Base-by-base conservation (phyloP, 2,797 vertebrate genomes). In the Podargus strigoides region DNA sequence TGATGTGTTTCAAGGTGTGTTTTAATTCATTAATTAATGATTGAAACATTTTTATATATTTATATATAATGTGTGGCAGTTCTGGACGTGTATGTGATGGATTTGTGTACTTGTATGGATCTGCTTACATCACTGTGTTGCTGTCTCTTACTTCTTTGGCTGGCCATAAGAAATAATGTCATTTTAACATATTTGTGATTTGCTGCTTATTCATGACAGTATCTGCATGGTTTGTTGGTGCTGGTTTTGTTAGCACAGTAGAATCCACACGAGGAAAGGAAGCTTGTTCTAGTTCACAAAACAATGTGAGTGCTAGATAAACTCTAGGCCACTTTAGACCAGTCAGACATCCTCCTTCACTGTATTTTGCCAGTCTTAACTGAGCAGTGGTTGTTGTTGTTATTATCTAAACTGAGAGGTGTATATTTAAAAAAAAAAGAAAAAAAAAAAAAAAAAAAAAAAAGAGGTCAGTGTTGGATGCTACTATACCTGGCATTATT, bases 51-150 rank as follows among this genome's bases (percentile, higher is more conserved):
- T 5, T 41, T 64, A 5, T n/a, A 4, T 42, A 8, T 55, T 78
- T 58, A 20, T 36, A 3, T 27, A 5, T 72, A 34, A 9, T 0
- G 1, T 16, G 3, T 52, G 9, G 5, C 4, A 14, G 2, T 47
- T 73, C 7, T 79, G n/a, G 34, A 27, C 44, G 12, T 52, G 15
- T 42, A 21, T 7, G 0, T 12, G 20, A 11, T 64, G 28, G 6
- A 17, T 75, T 62, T 77, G 36, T 81, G 42, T 14, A 10, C 4
- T 27, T 47, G 3, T 50, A 6, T 58, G 32, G 17, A 36, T 85
- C 27, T 62, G 14, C 32, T 74, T 62, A 7, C 20, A 32, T 53
- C 20, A 6, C 13, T 18, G 10, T 37, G 24, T 62, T 1, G 0
- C n/a, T 27, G 4, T 59, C 32, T 49, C 7, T 14, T 41, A 39